Evolutionary conservation across 2,113 vertebrate species (phyloP).

Genomic region (Orientallactaga bullata): DNA sequence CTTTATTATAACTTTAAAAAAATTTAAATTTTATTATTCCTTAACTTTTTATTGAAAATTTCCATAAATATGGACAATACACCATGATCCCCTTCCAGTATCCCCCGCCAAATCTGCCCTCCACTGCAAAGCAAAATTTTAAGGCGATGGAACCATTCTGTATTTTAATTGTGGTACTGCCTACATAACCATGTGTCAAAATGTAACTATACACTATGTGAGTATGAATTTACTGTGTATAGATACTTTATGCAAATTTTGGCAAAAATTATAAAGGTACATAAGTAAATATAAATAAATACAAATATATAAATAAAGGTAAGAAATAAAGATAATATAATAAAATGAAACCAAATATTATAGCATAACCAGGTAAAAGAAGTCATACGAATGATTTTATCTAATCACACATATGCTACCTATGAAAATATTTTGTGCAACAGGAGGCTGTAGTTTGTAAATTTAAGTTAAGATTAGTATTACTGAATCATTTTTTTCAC

Average conservation of each 20-base stretch:
- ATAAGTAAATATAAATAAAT: too few relatives aligned
- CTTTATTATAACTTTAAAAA: too few relatives aligned
- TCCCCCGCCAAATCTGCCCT: too few relatives aligned
- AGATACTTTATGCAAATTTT: slow-evolving; percentile 21
- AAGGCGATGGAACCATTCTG: background rate
- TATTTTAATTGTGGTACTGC: background rate
- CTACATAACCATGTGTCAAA: background rate
- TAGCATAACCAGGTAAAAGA: background rate
- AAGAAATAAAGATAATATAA: slow-evolving; percentile 29
- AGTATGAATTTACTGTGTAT: background rate
- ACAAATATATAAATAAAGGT: background rate
- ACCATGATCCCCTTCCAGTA: too few relatives aligned
- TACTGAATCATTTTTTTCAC: slow-evolving; percentile 8
- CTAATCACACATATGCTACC: background rate
- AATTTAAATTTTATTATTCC: too few relatives aligned
- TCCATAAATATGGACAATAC: too few relatives aligned
- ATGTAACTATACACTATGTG: background rate
- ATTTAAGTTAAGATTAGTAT: slow-evolving; percentile 42
- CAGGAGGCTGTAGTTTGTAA: background rate
- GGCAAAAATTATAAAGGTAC: slow-evolving; percentile 9
- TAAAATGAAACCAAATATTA: background rate
- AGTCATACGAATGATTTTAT: background rate
- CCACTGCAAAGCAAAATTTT: background rate
- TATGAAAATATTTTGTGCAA: slow-evolving; percentile 20
- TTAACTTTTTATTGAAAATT: too few relatives aligned